Conservation (phyloP, 2,888 invertebrate genomes). For the Synanthedon tipuliformis region DNA sequence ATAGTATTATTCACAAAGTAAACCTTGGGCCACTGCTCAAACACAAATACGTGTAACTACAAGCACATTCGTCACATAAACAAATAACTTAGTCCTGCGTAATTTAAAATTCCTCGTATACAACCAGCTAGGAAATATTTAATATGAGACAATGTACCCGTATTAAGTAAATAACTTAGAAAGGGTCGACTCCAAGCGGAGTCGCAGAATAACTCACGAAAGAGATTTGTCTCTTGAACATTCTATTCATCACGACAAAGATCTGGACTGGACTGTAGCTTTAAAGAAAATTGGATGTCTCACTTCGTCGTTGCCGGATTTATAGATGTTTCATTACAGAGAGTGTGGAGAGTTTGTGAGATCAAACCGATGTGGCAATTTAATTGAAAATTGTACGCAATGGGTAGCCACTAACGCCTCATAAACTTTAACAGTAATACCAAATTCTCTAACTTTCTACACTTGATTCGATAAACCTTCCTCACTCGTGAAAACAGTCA, state of each 20-base stretch:
- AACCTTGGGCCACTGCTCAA: too few species aligned
- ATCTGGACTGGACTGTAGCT: constrained; percentile 57
- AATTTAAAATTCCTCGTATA: not conserved
- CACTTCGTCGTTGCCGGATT: constrained; percentile 46
- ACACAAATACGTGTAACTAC: too few species aligned
- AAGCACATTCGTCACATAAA: not conserved
- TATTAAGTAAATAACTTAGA: constrained; percentile 29
- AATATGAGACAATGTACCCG: constrained; percentile 5
- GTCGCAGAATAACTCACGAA: constrained; percentile 40
- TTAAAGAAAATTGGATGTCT: constrained; percentile 63
- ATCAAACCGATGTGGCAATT: not conserved
- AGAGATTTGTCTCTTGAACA: constrained; percentile 50
- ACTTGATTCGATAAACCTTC: not conserved
- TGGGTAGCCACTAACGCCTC: too few species aligned
- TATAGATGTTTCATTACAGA: constrained; percentile 25
- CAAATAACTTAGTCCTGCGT: not conserved
- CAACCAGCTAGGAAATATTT: not conserved
- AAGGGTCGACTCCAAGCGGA: constrained; percentile 22
- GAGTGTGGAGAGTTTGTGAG: not conserved
- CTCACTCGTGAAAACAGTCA: not conserved
- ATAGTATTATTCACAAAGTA: too few species aligned
- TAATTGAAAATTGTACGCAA: not conserved
- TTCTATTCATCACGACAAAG: constrained; percentile 59
- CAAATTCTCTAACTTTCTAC: not conserved
- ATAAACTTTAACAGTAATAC: not conserved